phyloP scores from a whole-genome alignment of 2,888 invertebrate genomes.

The Caenorhabditis sp. region DNA sequence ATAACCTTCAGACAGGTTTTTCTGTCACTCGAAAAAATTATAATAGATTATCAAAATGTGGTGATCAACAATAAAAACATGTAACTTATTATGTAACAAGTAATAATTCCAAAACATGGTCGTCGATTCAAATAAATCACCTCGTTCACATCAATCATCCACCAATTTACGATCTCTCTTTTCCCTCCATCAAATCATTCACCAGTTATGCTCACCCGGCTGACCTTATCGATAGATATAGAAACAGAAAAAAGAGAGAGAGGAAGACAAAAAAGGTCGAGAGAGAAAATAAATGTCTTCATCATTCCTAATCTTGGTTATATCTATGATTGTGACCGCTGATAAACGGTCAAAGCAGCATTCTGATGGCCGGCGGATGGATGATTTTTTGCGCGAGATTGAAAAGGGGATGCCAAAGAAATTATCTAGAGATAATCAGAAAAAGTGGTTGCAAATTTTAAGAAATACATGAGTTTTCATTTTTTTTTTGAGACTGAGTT shows the following conservation, averaged over 20 bases:
- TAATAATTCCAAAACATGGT: not conserved
- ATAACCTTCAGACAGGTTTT: not conserved
- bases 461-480: too few species aligned
- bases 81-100: not conserved
- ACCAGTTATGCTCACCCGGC: conserved; percentile 1
- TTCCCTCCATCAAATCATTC: not conserved
- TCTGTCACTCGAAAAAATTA: not conserved
- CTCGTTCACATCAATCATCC: not conserved
- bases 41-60: not conserved
- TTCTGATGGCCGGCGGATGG: not conserved
- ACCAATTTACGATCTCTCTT: not conserved
- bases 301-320: conserved; percentile 8
- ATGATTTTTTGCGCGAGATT: conserved; percentile 3
- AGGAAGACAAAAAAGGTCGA: too few species aligned
- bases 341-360: conserved; percentile 23
- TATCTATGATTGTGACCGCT: conserved; percentile 33
- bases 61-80: not conserved
- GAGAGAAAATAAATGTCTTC: conserved; percentile 14
- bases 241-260: not conserved
- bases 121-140: not conserved
- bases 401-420: conserved; percentile 16
- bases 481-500: too few species aligned
- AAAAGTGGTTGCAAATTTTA: too few species aligned
- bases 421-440: too few species aligned
- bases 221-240: not conserved